These are phyloP conservation scores for Carapus acus DNA, from an alignment of 2,797 vertebrate genomes.

Conservation along the genomic window DNA sequence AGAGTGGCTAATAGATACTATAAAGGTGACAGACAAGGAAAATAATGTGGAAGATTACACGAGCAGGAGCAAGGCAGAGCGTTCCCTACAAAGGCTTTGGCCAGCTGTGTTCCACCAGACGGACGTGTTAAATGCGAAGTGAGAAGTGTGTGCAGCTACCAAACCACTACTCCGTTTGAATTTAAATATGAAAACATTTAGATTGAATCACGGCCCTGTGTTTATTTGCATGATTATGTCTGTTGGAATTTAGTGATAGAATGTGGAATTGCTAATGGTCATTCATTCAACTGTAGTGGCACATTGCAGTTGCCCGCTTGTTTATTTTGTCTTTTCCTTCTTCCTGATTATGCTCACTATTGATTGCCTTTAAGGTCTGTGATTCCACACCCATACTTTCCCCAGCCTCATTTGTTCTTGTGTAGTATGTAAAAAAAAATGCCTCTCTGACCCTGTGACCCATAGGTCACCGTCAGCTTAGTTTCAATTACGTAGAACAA, in stretches of 20 bases:
- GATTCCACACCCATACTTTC: slow-evolving; percentile 1
- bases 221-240: slow-evolving; percentile 19
- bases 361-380: slow-evolving; percentile 20
- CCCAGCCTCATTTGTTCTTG: slow-evolving; percentile 15
- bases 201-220: slow-evolving; percentile 17
- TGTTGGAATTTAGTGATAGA: not conserved
- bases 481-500: slow-evolving; percentile 12
- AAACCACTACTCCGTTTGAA: slow-evolving; percentile 48
- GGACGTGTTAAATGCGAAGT: slow-evolving; percentile 66
- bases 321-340: slow-evolving; percentile 6
- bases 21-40: slow-evolving; percentile 73
- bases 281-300: not conserved
- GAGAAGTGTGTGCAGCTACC: slow-evolving; percentile 54
- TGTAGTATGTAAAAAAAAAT: slow-evolving; percentile 1
- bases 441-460: slow-evolving; percentile 10
- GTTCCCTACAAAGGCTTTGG: slow-evolving; percentile 60
- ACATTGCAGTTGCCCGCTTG: not conserved
- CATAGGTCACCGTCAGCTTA: not conserved
- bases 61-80: slow-evolving; percentile 57
- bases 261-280: slow-evolving; percentile 1
- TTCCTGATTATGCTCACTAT: slow-evolving; percentile 8
- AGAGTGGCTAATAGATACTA: slow-evolving; percentile 76
- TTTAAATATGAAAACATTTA: slow-evolving; percentile 20
- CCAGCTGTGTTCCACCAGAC: slow-evolving; percentile 49
- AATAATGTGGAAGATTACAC: slow-evolving; percentile 75